Evolutionary conservation across 2,888 invertebrate species (phyloP), one percentile per base, ranked within the genome.

Genomic region (Beris chalybata): DNA sequence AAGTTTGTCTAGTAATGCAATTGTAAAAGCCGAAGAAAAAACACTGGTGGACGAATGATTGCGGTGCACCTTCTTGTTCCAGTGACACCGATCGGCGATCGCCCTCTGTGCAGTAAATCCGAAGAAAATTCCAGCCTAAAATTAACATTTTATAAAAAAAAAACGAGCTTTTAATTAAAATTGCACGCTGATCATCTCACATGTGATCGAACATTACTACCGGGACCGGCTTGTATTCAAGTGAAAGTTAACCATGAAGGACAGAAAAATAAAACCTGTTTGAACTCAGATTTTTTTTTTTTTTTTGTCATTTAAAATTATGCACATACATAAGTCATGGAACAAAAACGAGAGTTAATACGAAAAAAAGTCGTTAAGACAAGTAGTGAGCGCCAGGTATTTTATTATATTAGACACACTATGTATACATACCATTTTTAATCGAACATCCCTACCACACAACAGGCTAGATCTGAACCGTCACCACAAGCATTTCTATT

Each of bases 251-350:
- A 45, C 54, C 43, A 52, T 66, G 69, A 69, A 69, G 69, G 69
- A 69, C 69, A 66, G 59, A 69, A 69, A 66, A 64, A 64, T 64
- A 66, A 66, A 69, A 69, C 69, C 64, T 50, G 69, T 69, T 69
- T 50, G 15, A n/a, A 59, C 32, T 30, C 45, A 30, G 45, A n/a
- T 63, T 13, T 38, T 31, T 4, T 61, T 61, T 53, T 13, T 50
- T 43, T 38, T 30, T 61, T 61, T 52, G 61, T 52, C 52, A 61
- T 50, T 61, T 61, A 32, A 50, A 52, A 38, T 61, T 61, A 61
- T 61, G 61, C 61, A 43, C 61, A 61, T 50, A 52, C 45, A 50
- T 48, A 59, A 58, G 9, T 9, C 22, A 22, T 38, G 38, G 9
- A 38, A 38, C 38, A 38, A 38, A 38, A 38, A 38, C 38, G 38